A percentile compares a stretch with the other conserved stretches of the same genome.
phyloP scores from a whole-genome alignment of 2,113 vertebrate genomes.

The Ctenodactylus gundi region DNA sequence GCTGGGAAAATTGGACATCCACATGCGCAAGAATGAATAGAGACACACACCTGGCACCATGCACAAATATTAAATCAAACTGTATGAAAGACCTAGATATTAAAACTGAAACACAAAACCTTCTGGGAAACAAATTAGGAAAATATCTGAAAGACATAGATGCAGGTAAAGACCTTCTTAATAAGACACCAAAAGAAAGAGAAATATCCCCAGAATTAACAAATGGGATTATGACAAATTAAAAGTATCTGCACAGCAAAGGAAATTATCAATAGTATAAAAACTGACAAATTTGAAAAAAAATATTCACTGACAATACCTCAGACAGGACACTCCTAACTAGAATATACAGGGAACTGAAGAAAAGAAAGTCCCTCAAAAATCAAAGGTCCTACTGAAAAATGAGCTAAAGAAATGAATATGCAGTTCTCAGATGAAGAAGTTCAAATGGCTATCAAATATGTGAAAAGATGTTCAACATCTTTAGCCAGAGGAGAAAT shows the following conservation, averaged over 20 bases:
- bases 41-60: background rate
- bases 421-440: background rate
- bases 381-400: background rate
- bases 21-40: background rate
- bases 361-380: background rate
- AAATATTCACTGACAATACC: background rate
- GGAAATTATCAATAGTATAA: background rate
- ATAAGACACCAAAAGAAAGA: too few relatives aligned
- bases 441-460: background rate
- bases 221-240: background rate
- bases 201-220: background rate
- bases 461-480: background rate
- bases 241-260: background rate
- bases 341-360: background rate
- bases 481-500: background rate
- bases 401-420: background rate
- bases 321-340: too few relatives aligned
- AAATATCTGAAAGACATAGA: too few relatives aligned
- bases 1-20: background rate
- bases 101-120: too few relatives aligned
- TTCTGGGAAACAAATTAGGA: too few relatives aligned
- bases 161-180: too few relatives aligned
- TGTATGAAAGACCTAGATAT: background rate
- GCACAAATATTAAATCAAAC: background rate
- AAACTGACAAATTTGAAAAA: background rate